A percentile compares a stretch with the other conserved stretches of the same genome.
Conservation (phyloP, 2,888 invertebrate genomes). For the Lamellibrachia satsuma region DNA sequence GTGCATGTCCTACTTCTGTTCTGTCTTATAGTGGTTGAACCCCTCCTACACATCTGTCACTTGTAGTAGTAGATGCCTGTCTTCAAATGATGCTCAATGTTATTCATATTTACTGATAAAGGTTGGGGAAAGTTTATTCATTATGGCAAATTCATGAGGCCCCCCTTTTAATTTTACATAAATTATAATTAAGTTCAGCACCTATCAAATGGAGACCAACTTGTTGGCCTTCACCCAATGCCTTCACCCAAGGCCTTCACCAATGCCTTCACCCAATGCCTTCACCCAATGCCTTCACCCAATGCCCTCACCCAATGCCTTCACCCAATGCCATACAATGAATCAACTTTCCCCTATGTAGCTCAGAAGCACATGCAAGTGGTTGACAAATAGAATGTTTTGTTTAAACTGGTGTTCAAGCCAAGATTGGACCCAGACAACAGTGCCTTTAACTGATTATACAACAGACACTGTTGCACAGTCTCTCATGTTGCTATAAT, state of each 20-base stretch:
- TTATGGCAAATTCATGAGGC: neutral
- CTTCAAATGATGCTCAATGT: neutral
- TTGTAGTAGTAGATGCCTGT: neutral
- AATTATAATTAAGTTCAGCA: neutral
- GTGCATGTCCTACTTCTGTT: neutral
- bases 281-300: too few species aligned
- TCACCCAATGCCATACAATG: neutral
- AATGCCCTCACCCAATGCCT: too few species aligned
- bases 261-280: too few species aligned
- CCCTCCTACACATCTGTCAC: too few species aligned
- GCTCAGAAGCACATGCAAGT: neutral
- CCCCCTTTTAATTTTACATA: neutral
- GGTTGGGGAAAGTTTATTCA: neutral
- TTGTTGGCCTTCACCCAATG: neutral
- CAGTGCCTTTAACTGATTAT: neutral
- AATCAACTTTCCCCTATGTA: neutral
- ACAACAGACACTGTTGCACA: neutral
- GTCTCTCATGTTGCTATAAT: neutral
- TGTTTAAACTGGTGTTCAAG: neutral
- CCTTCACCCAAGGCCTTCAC: too few species aligned
- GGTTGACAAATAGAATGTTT: neutral
- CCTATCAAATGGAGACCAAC: neutral
- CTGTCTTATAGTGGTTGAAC: neutral
- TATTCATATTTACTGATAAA: neutral
- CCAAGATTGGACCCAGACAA: neutral